Percentiles rank a stretch among this genome's conserved stretches.
Evolutionary conservation across 2,113 vertebrate species (phyloP).

Genomic region (Brachypteracias leptosomus): DNA sequence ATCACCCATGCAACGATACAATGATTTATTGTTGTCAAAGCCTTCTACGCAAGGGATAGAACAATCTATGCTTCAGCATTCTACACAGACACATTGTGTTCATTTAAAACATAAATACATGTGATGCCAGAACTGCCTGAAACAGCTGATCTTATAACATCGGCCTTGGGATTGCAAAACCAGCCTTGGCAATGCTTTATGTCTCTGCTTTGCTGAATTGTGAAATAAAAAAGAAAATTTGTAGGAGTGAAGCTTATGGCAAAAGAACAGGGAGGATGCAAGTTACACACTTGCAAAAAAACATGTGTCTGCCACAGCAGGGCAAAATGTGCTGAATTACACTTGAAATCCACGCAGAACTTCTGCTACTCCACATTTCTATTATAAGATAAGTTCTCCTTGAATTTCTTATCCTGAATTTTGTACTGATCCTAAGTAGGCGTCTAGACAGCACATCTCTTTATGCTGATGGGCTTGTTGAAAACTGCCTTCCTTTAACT

Average conservation of each 20-base stretch:
- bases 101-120: not conserved
- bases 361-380: slow-evolving; percentile 27
- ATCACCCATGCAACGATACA: not conserved
- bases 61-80: not conserved
- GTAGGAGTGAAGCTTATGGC: not conserved
- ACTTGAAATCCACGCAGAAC: slow-evolving; percentile 8
- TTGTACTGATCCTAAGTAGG: not conserved
- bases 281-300: not conserved
- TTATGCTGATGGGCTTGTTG: not conserved
- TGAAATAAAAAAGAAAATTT: not conserved
- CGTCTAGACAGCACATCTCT: slow-evolving; percentile 3
- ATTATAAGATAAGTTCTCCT: slow-evolving; percentile 11
- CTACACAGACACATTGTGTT: not conserved
- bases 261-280: not conserved
- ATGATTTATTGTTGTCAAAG: slow-evolving; percentile 17
- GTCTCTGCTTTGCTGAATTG: not conserved
- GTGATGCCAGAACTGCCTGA: not conserved
- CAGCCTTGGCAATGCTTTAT: not conserved
- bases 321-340: slow-evolving; percentile 31
- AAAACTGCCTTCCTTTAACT: not conserved
- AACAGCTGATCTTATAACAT: not conserved
- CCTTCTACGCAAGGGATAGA: not conserved
- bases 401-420: slow-evolving; percentile 10
- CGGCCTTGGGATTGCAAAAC: not conserved
- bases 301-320: slow-evolving; percentile 7